Evolutionary conservation across 2,113 vertebrate genomes (phyloP), one percentile per base, ranked within the genome.

Genomic region (Chloropsis cyanopogon): DNA sequence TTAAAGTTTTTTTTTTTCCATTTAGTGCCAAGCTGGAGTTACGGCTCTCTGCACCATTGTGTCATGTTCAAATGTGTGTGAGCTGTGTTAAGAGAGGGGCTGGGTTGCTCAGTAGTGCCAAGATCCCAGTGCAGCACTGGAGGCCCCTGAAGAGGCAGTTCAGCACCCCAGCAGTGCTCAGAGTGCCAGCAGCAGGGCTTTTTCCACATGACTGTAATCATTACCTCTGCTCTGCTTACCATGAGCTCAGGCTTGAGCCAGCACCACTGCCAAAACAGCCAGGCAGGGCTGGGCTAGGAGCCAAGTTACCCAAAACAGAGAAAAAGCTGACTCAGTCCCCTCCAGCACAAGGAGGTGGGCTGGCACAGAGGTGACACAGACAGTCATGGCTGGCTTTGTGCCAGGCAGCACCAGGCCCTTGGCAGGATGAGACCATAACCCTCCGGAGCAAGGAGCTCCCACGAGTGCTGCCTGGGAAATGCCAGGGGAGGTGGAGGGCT

Each of bases 191-290:
- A 77, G 33, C 33, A 52, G 37, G 14, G 44, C 8, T 44, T 10
- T 3, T 9, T 57, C 18, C 13, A 1, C 5, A 1, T 3, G 15
- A n/a, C 35, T 21, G 11, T 23, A 19, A 66, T 47, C 17, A 2
- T 8, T 4, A 37, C 4, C 39, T 65, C 15, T 76, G 9, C 47
- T 83, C 14, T 42, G 22, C 5, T 24, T 3, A 11, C 17, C 41
- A 9, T 1, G 8, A 60, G 39, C 35, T 29, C 6, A 2, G 28
- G 21, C 14, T 20, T 4, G 10, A 87, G 56, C 12, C 5, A 4
- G 22, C 0, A 1, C 10, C 0, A 0, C 44, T 70, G 56, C 73
- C 39, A 53, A 22, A 9, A 61, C 2, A 1, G 26, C 20, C 53
- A 52, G 52, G 57, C 41, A 71, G 29, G 57, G 42, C 47, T 26